Base-by-base conservation (phyloP, 2,113 vertebrate genomes). In the Chloebia gouldiae region DNA sequence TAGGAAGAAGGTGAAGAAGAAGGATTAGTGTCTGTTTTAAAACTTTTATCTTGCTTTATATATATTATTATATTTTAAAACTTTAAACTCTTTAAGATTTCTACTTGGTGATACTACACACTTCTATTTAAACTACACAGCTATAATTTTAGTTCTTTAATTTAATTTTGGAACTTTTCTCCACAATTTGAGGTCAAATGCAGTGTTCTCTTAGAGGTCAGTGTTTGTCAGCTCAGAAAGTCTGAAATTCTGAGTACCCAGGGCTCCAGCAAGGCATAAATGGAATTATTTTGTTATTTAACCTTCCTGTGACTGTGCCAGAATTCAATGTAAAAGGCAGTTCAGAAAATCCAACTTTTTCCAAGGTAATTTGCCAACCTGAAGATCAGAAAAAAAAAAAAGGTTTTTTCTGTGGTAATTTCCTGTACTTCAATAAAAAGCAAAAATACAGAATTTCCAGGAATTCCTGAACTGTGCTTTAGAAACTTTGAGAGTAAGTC, bases 261-360 rank as follows among this genome's bases (percentile, higher is more conserved):
- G 18, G 44, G 30, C 6, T 33, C 18, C 53, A 31, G 31, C 53
- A 21, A 21, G 19, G 37, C 40, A 78, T 0, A 88, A 44, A 65
- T 42, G 77, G 78, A 83, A 72, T 72, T 69, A 81, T 49, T 49
- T 6, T 23, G 39, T 25, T 57, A 72, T 90, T 92, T 28, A 78
- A 80, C 90, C 92, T 96, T 66, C 91, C 95, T 45, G 95, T 85
- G 97, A 96, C 17, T 4, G 56, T 20, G 15, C 7, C 39, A 88
- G 85, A 31, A 45, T 23, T 42, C 40, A 40, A 40, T 5, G 13
- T 6, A 7, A 40, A 73, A 60, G 20, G 31, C 13, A 45, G 8
- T 15, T 70, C 47, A 54, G 35, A 27, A 77, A 82, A 76, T 8
- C 27, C 54, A 4, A 39, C 28, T 66, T 53, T 73, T 70, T 45